phyloP scores from a whole-genome alignment of 1,140 invertebrate species.

The Periplaneta americana region DNA sequence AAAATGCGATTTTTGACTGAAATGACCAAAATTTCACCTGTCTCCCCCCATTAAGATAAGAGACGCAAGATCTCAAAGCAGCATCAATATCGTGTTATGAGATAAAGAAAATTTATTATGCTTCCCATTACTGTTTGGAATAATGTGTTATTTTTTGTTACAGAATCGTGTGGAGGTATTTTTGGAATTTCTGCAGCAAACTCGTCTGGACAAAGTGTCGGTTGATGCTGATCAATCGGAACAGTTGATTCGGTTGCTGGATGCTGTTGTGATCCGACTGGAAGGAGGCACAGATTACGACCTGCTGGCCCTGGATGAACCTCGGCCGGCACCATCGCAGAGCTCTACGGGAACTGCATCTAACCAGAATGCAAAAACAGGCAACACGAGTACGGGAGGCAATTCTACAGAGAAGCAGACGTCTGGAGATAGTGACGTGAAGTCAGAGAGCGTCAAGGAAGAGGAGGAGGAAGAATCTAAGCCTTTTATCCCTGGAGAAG shows the following conservation, averaged over 20 bases:
- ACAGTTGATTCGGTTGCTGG: conserved; percentile 80
- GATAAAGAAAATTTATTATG: no score
- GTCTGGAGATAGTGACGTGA: not conserved
- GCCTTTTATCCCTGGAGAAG: conserved; percentile 24
- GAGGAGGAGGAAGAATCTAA: conserved; percentile 20
- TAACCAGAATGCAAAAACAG: conserved; percentile 25
- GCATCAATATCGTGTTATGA: no score
- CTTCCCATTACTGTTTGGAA: conserved; percentile 4
- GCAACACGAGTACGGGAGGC: not conserved
- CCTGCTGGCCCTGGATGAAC: conserved; percentile 71
- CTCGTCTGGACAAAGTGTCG: conserved; percentile 67
- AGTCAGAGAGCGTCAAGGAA: not conserved
- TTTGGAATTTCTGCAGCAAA: conserved; percentile 71
- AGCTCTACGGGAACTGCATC: conserved; percentile 15
- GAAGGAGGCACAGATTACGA: conserved; percentile 97
- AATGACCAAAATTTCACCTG: no score
- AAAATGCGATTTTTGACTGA: no score
- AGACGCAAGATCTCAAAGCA: no score
- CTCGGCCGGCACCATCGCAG: not conserved
- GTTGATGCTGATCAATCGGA: conserved; percentile 88
- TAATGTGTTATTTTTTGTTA: conserved; percentile 27
- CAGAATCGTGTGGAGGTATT: conserved; percentile 89
- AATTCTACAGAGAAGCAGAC: conserved; percentile 11
- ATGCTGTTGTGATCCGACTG: conserved; percentile 94
- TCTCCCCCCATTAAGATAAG: no score